phyloP scores from a whole-genome alignment of 2,888 invertebrate genomes.

The Lacanobia oleracea region DNA sequence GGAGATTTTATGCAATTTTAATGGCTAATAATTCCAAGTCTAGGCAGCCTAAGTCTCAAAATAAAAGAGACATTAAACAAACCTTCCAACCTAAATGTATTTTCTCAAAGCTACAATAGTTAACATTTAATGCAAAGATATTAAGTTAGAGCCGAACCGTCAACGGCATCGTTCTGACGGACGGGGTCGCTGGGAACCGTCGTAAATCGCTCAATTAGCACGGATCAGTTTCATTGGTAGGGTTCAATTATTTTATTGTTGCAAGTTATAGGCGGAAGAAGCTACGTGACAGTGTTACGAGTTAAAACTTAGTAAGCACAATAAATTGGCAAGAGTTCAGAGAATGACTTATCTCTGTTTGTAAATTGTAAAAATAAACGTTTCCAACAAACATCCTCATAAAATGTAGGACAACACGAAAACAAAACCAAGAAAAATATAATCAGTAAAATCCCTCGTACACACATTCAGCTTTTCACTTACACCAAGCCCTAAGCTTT shows the following conservation, averaged over 20 bases:
- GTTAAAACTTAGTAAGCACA: too few relatives aligned
- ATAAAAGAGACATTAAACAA: neutral
- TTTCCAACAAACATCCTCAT: too few relatives aligned
- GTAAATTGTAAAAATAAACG: too few relatives aligned
- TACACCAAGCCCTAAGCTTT: conserved; percentile 42
- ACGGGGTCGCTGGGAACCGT: conserved; percentile 64
- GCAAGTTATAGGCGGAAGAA: conserved; percentile 19
- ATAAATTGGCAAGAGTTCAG: too few relatives aligned
- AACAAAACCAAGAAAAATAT: too few relatives aligned
- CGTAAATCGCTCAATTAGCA: conserved; percentile 76
- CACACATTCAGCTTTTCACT: conserved; percentile 24
- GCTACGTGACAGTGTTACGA: too few relatives aligned
- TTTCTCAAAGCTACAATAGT: conserved; percentile 17
- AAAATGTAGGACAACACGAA: too few relatives aligned
- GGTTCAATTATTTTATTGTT: conserved; percentile 43
- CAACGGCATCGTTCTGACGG: conserved; percentile 46
- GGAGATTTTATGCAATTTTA: too few relatives aligned
- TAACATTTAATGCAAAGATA: conserved; percentile 40
- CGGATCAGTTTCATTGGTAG: conserved; percentile 70
- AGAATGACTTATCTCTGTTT: too few relatives aligned
- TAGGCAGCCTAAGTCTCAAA: too few relatives aligned
- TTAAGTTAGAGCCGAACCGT: conserved; percentile 21
- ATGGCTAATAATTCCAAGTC: too few relatives aligned
- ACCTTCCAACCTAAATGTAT: neutral
- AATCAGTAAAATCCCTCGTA: too few relatives aligned